Conservation (phyloP, 2,113 vertebrate species). For the Calonectris borealis region DNA sequence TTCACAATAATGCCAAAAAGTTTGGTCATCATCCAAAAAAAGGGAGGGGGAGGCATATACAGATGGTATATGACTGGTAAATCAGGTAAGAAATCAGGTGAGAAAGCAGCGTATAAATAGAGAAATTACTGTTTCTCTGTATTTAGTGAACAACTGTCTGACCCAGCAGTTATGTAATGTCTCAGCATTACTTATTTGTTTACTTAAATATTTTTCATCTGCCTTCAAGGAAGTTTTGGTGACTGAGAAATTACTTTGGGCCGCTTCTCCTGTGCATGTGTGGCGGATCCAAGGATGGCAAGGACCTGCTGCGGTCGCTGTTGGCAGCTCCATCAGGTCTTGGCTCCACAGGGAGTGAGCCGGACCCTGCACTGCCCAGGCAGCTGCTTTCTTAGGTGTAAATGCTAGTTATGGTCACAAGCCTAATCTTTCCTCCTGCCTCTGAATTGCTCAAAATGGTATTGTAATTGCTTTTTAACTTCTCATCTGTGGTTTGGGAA, state of each 20-base stretch:
- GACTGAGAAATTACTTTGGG: neutral
- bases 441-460: neutral
- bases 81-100: neutral
- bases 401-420: neutral
- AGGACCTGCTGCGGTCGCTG: neutral
- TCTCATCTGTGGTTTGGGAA: neutral
- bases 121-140: conserved; percentile 35
- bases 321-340: neutral
- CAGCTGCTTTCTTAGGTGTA: neutral
- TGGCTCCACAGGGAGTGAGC: accelerated
- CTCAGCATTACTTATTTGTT: conserved; percentile 32
- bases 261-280: neutral
- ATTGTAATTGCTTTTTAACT: neutral
- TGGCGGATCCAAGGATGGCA: neutral
- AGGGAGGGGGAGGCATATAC: neutral
- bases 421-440: neutral
- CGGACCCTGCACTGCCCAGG: accelerated
- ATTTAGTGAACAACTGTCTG: conserved; percentile 43
- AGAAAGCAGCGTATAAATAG: conserved; percentile 45
- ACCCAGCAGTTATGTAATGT: conserved; percentile 49
- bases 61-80: neutral
- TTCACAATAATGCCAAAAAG: neutral
- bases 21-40: neutral
- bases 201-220: conserved; percentile 53
- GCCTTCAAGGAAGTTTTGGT: conserved; percentile 29